A percentile compares a stretch with the other conserved stretches of the same genome.
Conservation (phyloP, 2,797 vertebrate species). For the Psittacula derbiana region DNA sequence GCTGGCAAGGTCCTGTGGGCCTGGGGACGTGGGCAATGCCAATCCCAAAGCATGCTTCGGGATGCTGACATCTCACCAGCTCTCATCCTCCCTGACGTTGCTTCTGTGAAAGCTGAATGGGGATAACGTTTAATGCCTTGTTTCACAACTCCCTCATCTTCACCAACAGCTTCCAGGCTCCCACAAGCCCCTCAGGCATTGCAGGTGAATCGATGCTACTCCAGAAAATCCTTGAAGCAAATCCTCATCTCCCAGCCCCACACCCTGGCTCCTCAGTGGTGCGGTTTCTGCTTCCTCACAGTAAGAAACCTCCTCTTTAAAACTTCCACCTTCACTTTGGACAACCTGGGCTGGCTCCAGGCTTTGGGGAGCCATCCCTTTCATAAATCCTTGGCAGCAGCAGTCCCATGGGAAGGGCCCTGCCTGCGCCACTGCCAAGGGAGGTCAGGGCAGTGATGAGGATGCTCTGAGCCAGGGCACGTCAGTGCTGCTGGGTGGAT, state of each 20-base stretch:
- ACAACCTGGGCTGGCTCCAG: background rate
- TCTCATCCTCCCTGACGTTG: background rate
- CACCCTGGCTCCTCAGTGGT: background rate
- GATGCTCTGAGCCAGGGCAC: background rate
- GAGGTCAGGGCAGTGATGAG: background rate
- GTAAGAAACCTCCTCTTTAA: background rate
- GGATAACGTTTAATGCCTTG: background rate
- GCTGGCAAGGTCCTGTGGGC: background rate
- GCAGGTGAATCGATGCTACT: accelerated
- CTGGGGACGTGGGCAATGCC: accelerated
- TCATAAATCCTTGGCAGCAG: background rate
- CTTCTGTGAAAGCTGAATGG: background rate
- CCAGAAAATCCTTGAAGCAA: background rate
- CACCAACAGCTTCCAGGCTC: background rate
- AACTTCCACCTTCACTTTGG: background rate
- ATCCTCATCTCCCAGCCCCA: background rate
- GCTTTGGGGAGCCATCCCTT: background rate
- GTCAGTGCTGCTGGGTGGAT: background rate
- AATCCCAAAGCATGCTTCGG: background rate
- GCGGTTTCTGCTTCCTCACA: accelerated
- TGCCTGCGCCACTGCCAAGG: background rate
- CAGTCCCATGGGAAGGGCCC: background rate
- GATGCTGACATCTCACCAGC: background rate
- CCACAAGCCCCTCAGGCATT: background rate
- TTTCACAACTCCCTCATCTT: background rate